phyloP scores from a whole-genome alignment of 2,113 vertebrate species.

The Panthera tigris region DNA sequence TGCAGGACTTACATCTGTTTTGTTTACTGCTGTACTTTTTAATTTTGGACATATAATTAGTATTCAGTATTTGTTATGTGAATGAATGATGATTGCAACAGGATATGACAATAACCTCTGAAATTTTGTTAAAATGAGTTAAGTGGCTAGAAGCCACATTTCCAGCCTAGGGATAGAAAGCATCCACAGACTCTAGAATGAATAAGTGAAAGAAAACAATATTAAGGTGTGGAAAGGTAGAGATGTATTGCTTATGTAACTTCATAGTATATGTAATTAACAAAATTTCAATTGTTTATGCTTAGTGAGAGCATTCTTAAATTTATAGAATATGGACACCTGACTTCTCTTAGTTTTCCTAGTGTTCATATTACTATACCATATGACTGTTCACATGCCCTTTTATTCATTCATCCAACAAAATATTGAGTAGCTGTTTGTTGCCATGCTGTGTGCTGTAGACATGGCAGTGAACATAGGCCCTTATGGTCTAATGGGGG shows the following conservation, averaged over 20 bases:
- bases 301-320: not conserved
- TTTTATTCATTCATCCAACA: not conserved
- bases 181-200: not conserved
- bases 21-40: not conserved
- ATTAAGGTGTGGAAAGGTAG: not conserved
- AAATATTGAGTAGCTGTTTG: not conserved
- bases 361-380: not conserved
- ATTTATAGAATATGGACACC: not conserved
- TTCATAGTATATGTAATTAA: not conserved
- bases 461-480: not conserved
- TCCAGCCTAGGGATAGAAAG: not conserved
- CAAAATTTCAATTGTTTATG: not conserved
- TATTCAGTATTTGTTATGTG: not conserved
- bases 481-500: not conserved
- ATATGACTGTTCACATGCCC: not conserved
- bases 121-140: slow-evolving; percentile 51
- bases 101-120: not conserved
- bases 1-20: not conserved
- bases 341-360: not conserved
- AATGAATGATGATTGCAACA: not conserved
- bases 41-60: not conserved
- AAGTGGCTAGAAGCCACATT: not conserved
- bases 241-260: not conserved
- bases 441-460: not conserved
- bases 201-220: slow-evolving; percentile 3